Conservation (phyloP, 2,888 invertebrate species). For the Erebia aethiops region DNA sequence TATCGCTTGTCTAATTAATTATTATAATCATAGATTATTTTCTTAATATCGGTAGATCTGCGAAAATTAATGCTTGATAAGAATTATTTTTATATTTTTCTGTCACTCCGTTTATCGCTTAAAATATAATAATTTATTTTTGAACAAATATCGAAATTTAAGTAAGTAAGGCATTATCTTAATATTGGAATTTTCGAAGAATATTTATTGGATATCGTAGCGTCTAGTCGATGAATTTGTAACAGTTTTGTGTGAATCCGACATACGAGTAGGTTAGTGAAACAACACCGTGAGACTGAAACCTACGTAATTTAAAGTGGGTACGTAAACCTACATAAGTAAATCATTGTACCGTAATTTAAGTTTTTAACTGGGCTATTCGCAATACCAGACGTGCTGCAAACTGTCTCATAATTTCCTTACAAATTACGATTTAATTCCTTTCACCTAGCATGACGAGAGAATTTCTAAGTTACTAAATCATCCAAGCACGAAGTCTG, state of each 20-base stretch:
- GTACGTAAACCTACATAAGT: conserved; percentile 2
- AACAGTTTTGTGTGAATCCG: conserved; percentile 42
- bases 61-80: conserved; percentile 64
- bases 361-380: conserved; percentile 63
- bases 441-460: conserved; percentile 4
- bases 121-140: conserved; percentile 72
- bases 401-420: neutral
- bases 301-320: conserved; percentile 50
- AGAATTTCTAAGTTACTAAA: neutral
- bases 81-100: conserved; percentile 55
- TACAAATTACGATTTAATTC: neutral
- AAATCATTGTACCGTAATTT: conserved; percentile 57
- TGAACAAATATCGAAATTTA: conserved; percentile 57
- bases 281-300: conserved; percentile 60
- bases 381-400: conserved; percentile 69
- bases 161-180: conserved; percentile 49
- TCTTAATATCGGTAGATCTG: conserved; percentile 66
- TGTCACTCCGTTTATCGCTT: conserved; percentile 58
- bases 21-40: conserved; percentile 67
- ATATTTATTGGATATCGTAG: conserved; percentile 73
- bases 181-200: conserved; percentile 53
- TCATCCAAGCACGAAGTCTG: conserved; percentile 54
- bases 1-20: conserved; percentile 68
- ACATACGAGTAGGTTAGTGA: conserved; percentile 33
- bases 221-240: conserved; percentile 72